Evolutionary conservation across 2,797 vertebrate species (phyloP).

Genomic region (Notolabrus celidotus): DNA sequence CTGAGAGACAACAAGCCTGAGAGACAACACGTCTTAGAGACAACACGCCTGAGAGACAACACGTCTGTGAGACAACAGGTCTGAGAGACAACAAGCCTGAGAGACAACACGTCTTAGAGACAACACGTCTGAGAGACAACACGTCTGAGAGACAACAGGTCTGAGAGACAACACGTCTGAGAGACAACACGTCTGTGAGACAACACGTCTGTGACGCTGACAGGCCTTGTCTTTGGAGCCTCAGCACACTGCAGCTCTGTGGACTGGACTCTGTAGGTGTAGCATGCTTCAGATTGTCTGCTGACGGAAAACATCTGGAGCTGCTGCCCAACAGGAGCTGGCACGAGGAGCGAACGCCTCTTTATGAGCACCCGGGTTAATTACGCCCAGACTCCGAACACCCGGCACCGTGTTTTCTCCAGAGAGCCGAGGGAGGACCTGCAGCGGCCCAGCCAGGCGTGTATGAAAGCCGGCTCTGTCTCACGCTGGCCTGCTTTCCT

Average conservation of each 20-base stretch:
- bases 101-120: too few species aligned
- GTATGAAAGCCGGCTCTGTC: slow-evolving; percentile 72
- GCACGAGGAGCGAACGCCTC: slow-evolving; percentile 60
- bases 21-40: slow-evolving; percentile 5
- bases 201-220: slow-evolving; percentile 22
- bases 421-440: slow-evolving; percentile 60
- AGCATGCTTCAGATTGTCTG: slow-evolving; percentile 56
- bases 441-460: slow-evolving; percentile 57
- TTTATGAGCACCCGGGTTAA: slow-evolving; percentile 76
- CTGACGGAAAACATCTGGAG: slow-evolving; percentile 82
- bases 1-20: slow-evolving; percentile 4
- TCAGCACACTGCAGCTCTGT: slow-evolving; percentile 60
- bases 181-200: slow-evolving; percentile 5
- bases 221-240: background rate
- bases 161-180: slow-evolving; percentile 1
- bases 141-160: slow-evolving; percentile 12
- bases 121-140: background rate
- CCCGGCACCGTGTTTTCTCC: slow-evolving; percentile 65
- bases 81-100: slow-evolving; percentile 1
- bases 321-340: slow-evolving; percentile 70
- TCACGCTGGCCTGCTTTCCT: slow-evolving; percentile 33
- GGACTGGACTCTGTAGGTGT: slow-evolving; percentile 58
- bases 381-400: slow-evolving; percentile 58
- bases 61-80: slow-evolving; percentile 12
- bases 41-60: background rate